Base-by-base conservation (phyloP, 2,797 vertebrate species). In the Bradypodion pumilum region DNA sequence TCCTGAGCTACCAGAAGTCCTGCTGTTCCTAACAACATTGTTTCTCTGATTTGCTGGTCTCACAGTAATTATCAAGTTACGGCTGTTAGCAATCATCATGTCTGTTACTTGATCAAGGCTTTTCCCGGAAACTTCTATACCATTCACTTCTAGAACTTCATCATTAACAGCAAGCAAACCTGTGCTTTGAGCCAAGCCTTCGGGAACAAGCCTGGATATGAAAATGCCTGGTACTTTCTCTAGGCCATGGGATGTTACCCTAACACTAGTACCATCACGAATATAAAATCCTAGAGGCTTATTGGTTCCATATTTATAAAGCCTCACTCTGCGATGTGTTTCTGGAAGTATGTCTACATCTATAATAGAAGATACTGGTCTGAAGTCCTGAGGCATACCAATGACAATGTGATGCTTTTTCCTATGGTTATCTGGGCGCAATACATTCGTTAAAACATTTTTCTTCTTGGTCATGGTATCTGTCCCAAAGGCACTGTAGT, bases 21-120 rank as follows among this genome's bases (percentile, higher is more conserved):
- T 95, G 40, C 97, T 97, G 81, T 97, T 93, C 29, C 98, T 97
- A 1, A 99, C 97, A 0, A 99, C 92, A 2, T 99, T 99, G 91
- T 99, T 99, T 89, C 98, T 96, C 96, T 99, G 98, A 95, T 99
- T 99, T 72, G 98, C 98, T 0, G 98, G 98, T 78, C 99, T 97
- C 74, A 99, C 98, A 0, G 98, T 99, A 89, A 99, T 96, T 91
- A 99, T 99, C 90, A 99, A 97, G 95, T 99, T 99, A 94, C 98
- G 98, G 94, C 98, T 99, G 95, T 99, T 99, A 0, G 98, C 98
- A 16, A 99, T 98, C 98, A 99, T 99, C 98, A 99, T 99, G 94
- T 99, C 98, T 0, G 98, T 99, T 82, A 99, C 98, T 86, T 99
- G 98, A 94, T 99, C 98, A 15, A 99, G 96, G 74, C 97, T 98